Percentiles rank a stretch among this genome's conserved stretches.
These are phyloP conservation scores for Ranitomeya variabilis DNA, from an alignment of 2,113 vertebrate species.

Conservation along the genomic window DNA sequence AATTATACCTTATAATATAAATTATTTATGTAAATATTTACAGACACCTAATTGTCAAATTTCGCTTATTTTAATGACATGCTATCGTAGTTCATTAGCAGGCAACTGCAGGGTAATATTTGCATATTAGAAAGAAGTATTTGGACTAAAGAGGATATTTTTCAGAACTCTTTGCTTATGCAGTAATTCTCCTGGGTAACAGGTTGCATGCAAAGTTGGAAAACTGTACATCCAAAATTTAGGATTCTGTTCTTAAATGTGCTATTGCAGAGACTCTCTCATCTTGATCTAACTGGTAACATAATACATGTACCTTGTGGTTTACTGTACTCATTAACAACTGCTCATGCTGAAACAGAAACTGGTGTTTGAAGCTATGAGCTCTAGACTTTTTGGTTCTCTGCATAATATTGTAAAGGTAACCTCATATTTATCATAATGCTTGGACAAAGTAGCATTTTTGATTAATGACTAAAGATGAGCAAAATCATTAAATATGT, in stretches of 20 bases:
- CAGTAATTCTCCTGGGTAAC: slow-evolving; percentile 41
- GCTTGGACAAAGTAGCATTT: too few species aligned
- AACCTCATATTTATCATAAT: too few species aligned
- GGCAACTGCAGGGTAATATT: slow-evolving; percentile 36
- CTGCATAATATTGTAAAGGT: too few species aligned
- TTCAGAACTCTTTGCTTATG: slow-evolving; percentile 27
- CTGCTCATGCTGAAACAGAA: too few species aligned
- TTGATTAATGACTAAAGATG: too few species aligned
- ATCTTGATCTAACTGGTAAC: not conserved
- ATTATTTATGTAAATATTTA: slow-evolving; percentile 43
- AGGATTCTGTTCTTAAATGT: not conserved
- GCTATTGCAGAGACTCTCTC: not conserved
- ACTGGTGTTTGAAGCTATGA: too few species aligned
- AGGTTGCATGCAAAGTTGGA: not conserved
- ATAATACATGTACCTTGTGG: not conserved
- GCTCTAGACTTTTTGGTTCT: too few species aligned
- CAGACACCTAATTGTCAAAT: slow-evolving; percentile 20
- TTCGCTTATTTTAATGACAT: slow-evolving; percentile 44
- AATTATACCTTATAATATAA: slow-evolving; percentile 26
- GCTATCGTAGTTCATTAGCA: slow-evolving; percentile 44
- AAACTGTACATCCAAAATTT: slow-evolving; percentile 16
- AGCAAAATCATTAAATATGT: too few species aligned
- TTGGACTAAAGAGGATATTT: slow-evolving; percentile 30
- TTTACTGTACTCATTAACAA: not conserved
- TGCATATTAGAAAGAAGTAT: slow-evolving; percentile 48